Percentiles rank a stretch among this genome's conserved stretches.
These are phyloP conservation scores for Linyphia triangularis DNA, from an alignment of 2,888 invertebrate genomes.

Conservation along the genomic window DNA sequence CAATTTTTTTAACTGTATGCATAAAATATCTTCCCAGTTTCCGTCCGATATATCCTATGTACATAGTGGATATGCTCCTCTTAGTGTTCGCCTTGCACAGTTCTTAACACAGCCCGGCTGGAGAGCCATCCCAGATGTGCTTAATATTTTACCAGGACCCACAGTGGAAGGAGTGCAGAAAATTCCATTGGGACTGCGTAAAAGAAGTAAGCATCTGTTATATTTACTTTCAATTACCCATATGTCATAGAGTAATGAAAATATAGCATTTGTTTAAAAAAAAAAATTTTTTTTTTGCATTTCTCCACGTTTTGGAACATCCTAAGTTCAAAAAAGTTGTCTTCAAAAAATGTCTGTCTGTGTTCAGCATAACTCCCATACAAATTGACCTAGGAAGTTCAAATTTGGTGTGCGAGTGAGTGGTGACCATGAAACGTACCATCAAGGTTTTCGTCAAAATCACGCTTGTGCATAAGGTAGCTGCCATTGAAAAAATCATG, in stretches of 20 bases:
- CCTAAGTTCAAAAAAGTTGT: too few relatives aligned
- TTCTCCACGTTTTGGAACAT: too few relatives aligned
- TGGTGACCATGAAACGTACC: too few relatives aligned
- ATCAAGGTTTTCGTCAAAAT: too few relatives aligned
- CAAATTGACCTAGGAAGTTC: too few relatives aligned
- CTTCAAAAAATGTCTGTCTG: too few relatives aligned
- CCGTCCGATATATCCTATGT: constrained; percentile 91
- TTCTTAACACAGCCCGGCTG: constrained; percentile 81
- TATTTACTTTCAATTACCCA: too few relatives aligned
- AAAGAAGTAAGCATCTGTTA: constrained; percentile 79
- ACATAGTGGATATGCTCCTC: constrained; percentile 93
- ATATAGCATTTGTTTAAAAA: background rate
- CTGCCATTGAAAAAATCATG: too few relatives aligned
- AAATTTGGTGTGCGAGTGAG: too few relatives aligned
- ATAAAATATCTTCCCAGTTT: constrained; percentile 80
- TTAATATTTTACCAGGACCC: constrained; percentile 89
- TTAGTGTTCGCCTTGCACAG: constrained; percentile 87
- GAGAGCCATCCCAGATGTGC: constrained; percentile 88
- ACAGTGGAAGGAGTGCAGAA: constrained; percentile 82
- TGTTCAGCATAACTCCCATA: too few relatives aligned
- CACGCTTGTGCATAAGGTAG: too few relatives aligned
- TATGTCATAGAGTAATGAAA: background rate
- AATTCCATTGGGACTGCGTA: constrained; percentile 80
- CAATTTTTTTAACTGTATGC: too few relatives aligned
- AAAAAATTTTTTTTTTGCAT: background rate